Percentiles rank a stretch among this genome's conserved stretches.
Evolutionary conservation across 64 coral and sea anemone genomes (phyloP).

Genomic region (Stylophora pistillata): DNA sequence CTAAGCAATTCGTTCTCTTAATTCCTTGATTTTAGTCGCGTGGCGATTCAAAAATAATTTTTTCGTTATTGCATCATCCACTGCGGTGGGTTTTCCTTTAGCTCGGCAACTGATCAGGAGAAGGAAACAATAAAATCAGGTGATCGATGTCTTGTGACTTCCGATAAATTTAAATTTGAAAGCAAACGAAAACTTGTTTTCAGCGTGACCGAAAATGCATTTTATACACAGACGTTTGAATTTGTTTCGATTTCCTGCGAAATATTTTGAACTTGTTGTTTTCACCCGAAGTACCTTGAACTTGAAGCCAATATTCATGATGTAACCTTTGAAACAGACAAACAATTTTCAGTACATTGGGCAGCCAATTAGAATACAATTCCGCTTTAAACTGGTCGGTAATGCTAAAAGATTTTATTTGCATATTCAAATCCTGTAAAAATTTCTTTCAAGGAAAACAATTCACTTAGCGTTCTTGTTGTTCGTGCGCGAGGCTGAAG

Average conservation of each 20-base stretch:
- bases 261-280: background rate
- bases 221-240: too few relatives aligned
- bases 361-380: background rate
- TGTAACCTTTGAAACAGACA: background rate
- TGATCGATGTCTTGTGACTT: conserved; percentile 18
- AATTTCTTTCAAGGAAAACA: background rate
- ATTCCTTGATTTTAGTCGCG: background rate
- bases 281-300: background rate
- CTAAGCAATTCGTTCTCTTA: background rate
- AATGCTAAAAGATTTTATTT: background rate
- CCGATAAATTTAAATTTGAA: background rate
- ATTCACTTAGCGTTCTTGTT: too few relatives aligned
- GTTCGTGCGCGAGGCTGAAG: too few relatives aligned
- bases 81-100: conserved; percentile 28
- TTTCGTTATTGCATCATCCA: conserved; percentile 13
- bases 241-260: background rate
- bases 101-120: background rate
- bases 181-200: background rate
- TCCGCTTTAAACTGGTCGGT: background rate
- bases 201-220: background rate
- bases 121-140: background rate
- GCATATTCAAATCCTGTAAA: background rate
- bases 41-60: background rate
- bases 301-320: background rate
- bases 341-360: background rate